Evolutionary conservation across 2,113 vertebrate genomes (phyloP).

Genomic region (Hemibagrus wyckioides): DNA sequence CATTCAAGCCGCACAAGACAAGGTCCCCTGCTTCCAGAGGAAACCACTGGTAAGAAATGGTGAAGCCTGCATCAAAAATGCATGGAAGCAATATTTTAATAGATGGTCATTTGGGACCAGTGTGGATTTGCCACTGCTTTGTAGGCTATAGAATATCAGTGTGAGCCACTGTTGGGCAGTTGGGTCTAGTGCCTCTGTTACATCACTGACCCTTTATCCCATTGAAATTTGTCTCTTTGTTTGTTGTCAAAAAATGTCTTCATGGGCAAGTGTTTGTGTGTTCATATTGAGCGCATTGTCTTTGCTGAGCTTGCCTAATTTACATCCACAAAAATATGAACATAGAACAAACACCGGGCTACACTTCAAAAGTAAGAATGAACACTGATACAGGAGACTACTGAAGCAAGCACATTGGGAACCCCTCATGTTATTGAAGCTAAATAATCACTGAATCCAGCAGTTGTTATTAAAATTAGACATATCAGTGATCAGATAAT

Average conservation of each 20-base stretch:
- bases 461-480: background rate
- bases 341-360: background rate
- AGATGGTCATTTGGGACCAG: slow-evolving; percentile 55
- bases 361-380: background rate
- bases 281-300: slow-evolving; percentile 46
- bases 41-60: slow-evolving; percentile 70
- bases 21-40: slow-evolving; percentile 63
- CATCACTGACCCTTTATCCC: background rate
- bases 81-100: slow-evolving; percentile 61
- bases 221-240: background rate
- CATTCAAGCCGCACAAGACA: slow-evolving; percentile 58
- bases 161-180: slow-evolving; percentile 37
- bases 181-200: slow-evolving; percentile 42
- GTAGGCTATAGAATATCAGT: slow-evolving; percentile 39
- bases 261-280: slow-evolving; percentile 20
- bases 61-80: slow-evolving; percentile 57
- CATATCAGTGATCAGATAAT: background rate
- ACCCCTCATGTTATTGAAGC: background rate
- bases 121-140: slow-evolving; percentile 58
- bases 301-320: slow-evolving; percentile 56
- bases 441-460: background rate
- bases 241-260: slow-evolving; percentile 7
- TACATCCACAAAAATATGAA: background rate
- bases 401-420: background rate
- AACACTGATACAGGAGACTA: background rate